Conservation (phyloP, 2,797 vertebrate genomes). For the Rhynchonycteris naso region DNA sequence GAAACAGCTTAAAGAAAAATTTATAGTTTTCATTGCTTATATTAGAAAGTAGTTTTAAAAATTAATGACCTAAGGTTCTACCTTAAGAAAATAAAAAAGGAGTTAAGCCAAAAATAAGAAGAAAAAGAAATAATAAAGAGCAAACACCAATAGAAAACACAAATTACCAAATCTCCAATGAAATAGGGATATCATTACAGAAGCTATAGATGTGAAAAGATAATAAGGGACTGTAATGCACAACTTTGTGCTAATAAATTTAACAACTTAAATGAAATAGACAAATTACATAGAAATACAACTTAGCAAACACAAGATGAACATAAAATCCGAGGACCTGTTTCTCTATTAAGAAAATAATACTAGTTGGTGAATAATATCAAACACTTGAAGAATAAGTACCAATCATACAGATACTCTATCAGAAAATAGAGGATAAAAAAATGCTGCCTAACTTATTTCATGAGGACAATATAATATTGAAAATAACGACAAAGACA, state of each 20-base stretch:
- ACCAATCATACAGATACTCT: neutral
- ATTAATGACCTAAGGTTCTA: neutral
- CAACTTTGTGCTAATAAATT: neutral
- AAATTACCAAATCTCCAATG: neutral
- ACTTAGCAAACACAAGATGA: neutral
- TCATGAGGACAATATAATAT: neutral
- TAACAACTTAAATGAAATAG: neutral
- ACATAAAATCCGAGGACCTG: neutral
- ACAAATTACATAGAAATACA: neutral
- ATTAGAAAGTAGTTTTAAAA: neutral
- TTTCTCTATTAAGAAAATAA: neutral
- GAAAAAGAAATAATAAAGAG: neutral
- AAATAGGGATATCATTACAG: neutral
- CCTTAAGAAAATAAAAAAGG: conserved; percentile 20
- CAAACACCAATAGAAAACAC: neutral
- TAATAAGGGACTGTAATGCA: neutral
- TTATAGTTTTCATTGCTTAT: neutral
- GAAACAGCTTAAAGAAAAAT: neutral
- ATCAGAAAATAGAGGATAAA: neutral
- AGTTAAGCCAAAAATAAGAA: neutral
- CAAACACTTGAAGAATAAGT: neutral
- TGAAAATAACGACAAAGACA: neutral
- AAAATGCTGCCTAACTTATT: neutral
- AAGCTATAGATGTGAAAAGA: neutral
- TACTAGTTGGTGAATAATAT: neutral